Conservation (phyloP, 2,113 vertebrate genomes). For the Donacobius atricapilla region DNA sequence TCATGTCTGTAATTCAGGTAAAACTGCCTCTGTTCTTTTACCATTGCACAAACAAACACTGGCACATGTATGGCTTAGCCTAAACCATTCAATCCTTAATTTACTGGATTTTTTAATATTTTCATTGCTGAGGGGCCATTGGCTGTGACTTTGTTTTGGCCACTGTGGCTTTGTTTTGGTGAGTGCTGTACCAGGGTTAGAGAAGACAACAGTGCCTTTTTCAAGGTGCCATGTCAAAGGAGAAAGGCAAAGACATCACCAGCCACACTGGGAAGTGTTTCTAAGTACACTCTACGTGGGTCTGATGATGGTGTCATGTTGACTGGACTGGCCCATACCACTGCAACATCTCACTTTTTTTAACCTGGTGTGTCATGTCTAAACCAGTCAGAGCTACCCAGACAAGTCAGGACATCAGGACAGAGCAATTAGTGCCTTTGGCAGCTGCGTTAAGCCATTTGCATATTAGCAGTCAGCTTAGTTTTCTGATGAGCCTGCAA, state of each 20-base stretch:
- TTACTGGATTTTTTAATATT: neutral
- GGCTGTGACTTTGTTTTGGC: neutral
- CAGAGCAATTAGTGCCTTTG: neutral
- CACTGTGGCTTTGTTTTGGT: neutral
- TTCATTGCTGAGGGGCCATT: neutral
- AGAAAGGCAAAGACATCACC: neutral
- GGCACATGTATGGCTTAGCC: neutral
- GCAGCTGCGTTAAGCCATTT: neutral
- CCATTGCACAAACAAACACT: neutral
- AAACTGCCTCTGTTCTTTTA: neutral
- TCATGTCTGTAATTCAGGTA: neutral
- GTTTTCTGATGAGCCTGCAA: conserved; percentile 36
- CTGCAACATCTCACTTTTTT: neutral
- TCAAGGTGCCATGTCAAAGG: neutral
- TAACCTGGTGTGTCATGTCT: neutral
- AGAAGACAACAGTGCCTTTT: neutral
- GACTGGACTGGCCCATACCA: neutral
- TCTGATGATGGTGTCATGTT: neutral
- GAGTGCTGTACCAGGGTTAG: neutral
- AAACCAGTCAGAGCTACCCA: neutral
- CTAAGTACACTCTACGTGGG: neutral
- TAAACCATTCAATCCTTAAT: neutral
- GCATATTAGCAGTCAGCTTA: neutral
- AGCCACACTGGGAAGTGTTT: neutral
- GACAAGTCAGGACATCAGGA: neutral